phyloP scores from a whole-genome alignment of 2,888 invertebrate species.

The Tenodera sinensis region DNA sequence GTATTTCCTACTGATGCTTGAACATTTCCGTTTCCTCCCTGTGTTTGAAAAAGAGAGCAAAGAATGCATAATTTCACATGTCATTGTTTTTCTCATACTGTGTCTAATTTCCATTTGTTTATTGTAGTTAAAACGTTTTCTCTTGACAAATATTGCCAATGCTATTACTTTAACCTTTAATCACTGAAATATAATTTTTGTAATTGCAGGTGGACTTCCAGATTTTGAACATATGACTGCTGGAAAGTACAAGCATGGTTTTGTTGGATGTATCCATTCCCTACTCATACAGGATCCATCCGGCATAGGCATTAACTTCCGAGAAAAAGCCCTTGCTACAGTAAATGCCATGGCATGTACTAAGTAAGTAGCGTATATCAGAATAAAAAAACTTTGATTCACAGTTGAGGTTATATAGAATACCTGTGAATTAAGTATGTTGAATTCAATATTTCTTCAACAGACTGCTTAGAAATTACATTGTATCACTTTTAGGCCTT shows the following conservation, averaged over 20 bases:
- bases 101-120: too few relatives aligned
- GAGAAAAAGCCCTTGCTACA: conserved; percentile 67
- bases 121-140: too few relatives aligned
- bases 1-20: too few relatives aligned
- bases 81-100: too few relatives aligned
- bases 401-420: background rate
- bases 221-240: conserved; percentile 64
- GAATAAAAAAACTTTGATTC: background rate
- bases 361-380: conserved; percentile 55
- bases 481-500: too few relatives aligned
- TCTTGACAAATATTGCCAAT: too few relatives aligned
- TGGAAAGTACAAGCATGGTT: conserved; percentile 64
- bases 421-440: too few relatives aligned
- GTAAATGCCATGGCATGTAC: conserved; percentile 78
- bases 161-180: background rate
- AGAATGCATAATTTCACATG: too few relatives aligned
- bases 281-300: conserved; percentile 70
- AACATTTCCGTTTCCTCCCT: too few relatives aligned
- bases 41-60: too few relatives aligned
- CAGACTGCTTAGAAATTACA: too few relatives aligned
- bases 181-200: background rate
- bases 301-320: conserved; percentile 67
- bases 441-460: too few relatives aligned
- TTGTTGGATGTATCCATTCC: conserved; percentile 80
- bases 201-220: conserved; percentile 72